Conservation (phyloP, 2,797 vertebrate species). For the Acanthurus tractus region DNA sequence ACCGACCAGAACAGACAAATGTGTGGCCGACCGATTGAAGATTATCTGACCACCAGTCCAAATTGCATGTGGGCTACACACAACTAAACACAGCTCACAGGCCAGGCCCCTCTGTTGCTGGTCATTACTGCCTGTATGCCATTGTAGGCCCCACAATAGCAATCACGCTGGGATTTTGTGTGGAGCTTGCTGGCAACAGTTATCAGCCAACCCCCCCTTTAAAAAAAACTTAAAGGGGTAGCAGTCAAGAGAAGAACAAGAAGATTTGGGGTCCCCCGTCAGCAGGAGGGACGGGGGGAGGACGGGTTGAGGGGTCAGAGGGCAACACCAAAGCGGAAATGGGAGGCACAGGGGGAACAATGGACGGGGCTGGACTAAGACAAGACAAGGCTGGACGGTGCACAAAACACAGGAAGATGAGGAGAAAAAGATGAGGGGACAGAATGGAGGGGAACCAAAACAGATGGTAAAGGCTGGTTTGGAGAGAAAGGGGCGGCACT, state of each 20-base stretch:
- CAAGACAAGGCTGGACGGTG: constrained; percentile 77
- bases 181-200: constrained; percentile 83
- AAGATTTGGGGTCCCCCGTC: constrained; percentile 82
- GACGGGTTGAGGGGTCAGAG: constrained; percentile 78
- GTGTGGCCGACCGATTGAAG: constrained; percentile 8
- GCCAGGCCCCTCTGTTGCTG: constrained; percentile 76
- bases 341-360: constrained; percentile 79
- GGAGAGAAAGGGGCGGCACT: constrained; percentile 57
- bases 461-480: constrained; percentile 84
- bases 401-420: constrained; percentile 87
- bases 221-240: constrained; percentile 76
- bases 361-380: constrained; percentile 73
- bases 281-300: constrained; percentile 54
- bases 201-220: constrained; percentile 70
- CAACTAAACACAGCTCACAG: constrained; percentile 62
- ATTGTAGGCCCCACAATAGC: constrained; percentile 84
- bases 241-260: constrained; percentile 82
- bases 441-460: constrained; percentile 78
- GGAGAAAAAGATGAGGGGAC: constrained; percentile 82
- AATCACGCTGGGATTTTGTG: constrained; percentile 84
- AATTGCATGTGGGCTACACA: constrained; percentile 71
- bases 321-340: constrained; percentile 83
- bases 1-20: constrained; percentile 11
- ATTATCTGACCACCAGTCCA: constrained; percentile 41
- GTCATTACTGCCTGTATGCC: constrained; percentile 80